Evolutionary conservation across 1,140 invertebrate species (phyloP).

Genomic region (Alviniconcha marisindica): DNA sequence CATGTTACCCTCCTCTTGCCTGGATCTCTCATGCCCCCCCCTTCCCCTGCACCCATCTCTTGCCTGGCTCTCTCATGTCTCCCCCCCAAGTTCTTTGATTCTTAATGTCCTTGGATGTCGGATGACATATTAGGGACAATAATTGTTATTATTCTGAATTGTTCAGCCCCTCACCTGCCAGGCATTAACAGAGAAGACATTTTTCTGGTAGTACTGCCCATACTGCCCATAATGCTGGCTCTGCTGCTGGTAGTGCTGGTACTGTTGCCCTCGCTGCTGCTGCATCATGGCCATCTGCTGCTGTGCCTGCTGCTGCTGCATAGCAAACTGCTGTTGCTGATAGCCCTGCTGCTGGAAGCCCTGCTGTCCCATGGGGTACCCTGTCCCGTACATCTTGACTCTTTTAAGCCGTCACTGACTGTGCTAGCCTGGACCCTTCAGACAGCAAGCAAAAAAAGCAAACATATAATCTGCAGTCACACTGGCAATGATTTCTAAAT

Average conservation of each 20-base stretch:
- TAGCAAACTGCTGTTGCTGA: conserved; percentile 36
- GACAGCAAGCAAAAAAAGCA: no score
- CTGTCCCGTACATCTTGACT: conserved; percentile 14
- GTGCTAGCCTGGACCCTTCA: no score
- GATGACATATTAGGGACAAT: no score
- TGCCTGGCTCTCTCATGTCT: no score
- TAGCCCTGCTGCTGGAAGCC: conserved; percentile 11
- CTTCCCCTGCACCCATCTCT: no score
- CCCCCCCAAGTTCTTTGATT: no score
- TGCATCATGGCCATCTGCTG: background rate
- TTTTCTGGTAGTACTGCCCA: conserved; percentile 58
- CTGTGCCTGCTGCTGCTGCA: conserved; percentile 31
- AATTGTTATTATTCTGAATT: background rate
- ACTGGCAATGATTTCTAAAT: no score
- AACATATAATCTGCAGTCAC: no score
- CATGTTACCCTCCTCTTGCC: no score
- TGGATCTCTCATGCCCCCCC: no score
- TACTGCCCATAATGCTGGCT: conserved; percentile 66
- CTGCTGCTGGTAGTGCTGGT: conserved; percentile 60
- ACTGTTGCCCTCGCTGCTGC: conserved; percentile 49
- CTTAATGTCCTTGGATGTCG: no score
- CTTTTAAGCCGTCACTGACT: no score
- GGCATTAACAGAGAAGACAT: conserved; percentile 61
- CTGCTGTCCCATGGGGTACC: background rate
- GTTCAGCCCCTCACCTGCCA: conserved; percentile 57